Base-by-base conservation (phyloP, 2,113 vertebrate genomes). In the Malurus melanocephalus region DNA sequence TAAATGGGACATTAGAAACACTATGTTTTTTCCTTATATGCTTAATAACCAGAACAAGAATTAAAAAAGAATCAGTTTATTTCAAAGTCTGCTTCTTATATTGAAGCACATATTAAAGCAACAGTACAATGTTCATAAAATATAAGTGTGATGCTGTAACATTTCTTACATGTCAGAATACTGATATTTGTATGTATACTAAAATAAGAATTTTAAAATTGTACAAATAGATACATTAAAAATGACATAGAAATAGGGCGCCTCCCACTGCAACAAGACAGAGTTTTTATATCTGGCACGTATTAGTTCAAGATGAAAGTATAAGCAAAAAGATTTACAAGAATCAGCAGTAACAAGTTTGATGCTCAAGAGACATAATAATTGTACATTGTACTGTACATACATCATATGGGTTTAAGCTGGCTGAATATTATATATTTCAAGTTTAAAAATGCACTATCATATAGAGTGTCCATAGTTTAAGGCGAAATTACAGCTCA, bases 101-200 rank as follows among this genome's bases (percentile, higher is more conserved):
- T 98, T 98, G 99, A 99, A 99, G 99, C 99, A 98, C 98, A 99
- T 99, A 99, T 98, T 99, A 99, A 99, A 99, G 99, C 99, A 99
- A 99, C 98, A 98, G 97, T 99, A 99, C 98, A 99, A 99, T 99
- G 99, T 99, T 99, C 98, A 98, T 99, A 99, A 99, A 99, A 99
- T 99, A 99, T 99, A 99, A 99, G 98, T 99, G 99, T 99, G 99
- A 99, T 99, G 99, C 97, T 93, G 98, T 99, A 98, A 99, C 98
- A 98, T 98, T 99, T 98, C 98, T 98, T 98, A 99, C 98, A 99
- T 98, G 98, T 98, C 98, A 98, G 98, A 99, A 98, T 99, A 99
- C 98, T 98, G 99, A 98, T 99, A 99, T 98, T 98, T 98, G 98
- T 96, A 99, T 99, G 99, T 98, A 98, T 99, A 99, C 98, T 99